Percentiles rank a stretch among this genome's conserved stretches.
These are phyloP conservation scores for Pundamilia nyererei DNA, from an alignment of 2,113 vertebrate genomes.

Conservation along the genomic window DNA sequence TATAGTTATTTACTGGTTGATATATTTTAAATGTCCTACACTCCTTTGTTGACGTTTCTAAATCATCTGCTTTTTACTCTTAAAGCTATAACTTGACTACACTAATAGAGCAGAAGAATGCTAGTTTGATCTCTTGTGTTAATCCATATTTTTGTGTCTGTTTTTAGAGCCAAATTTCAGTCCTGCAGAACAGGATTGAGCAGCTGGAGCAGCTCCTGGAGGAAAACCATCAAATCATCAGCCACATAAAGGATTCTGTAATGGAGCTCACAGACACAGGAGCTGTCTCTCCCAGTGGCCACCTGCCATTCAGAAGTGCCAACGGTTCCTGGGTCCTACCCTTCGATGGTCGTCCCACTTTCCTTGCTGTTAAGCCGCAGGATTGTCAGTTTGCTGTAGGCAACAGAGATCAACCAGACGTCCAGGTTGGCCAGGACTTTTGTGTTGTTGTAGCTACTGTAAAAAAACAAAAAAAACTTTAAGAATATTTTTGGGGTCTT, in stretches of 20 bases:
- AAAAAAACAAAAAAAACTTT: background rate
- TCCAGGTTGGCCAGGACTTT: constrained; percentile 70
- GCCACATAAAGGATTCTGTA: constrained; percentile 98
- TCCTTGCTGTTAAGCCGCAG: constrained; percentile 82
- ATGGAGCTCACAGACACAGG: constrained; percentile 93
- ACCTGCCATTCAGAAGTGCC: constrained; percentile 77
- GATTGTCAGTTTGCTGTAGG: constrained; percentile 88
- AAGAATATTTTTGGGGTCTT: background rate
- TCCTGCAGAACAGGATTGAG: constrained; percentile 95
- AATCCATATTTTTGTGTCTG: background rate
- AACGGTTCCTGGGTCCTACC: constrained; percentile 91
- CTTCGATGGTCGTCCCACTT: constrained; percentile 82
- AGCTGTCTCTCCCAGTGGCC: constrained; percentile 73
- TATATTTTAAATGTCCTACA: background rate
- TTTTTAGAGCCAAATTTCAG: constrained; percentile 93
- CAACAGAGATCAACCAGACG: constrained; percentile 72
- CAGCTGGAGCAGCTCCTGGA: constrained; percentile 97
- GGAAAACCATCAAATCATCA: constrained; percentile 98
- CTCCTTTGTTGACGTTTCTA: background rate
- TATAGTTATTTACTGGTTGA: background rate
- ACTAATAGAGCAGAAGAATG: background rate
- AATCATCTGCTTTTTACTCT: background rate
- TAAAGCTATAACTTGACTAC: background rate
- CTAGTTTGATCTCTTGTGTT: background rate
- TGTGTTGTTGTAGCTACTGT: background rate